These are phyloP conservation scores for Hemitrygon akajei DNA, from an alignment of 2,797 vertebrate species.

Conservation along the genomic window DNA sequence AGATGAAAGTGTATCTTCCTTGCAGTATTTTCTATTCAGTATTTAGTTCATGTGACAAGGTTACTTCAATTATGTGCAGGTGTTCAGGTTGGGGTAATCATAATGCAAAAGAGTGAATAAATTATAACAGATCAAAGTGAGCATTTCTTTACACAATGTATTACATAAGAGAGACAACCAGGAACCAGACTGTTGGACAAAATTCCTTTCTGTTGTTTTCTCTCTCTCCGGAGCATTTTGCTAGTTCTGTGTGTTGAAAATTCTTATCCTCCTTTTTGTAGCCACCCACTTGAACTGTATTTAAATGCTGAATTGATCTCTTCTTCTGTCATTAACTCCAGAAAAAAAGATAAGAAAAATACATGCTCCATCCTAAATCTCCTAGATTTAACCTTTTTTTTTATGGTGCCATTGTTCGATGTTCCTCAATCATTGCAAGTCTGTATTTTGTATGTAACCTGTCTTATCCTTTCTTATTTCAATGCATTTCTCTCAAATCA, in stretches of 20 bases:
- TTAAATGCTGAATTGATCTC: neutral
- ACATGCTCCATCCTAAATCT: neutral
- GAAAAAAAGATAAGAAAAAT: too few relatives aligned
- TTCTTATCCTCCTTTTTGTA: neutral
- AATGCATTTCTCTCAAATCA: neutral
- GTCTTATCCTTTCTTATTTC: neutral
- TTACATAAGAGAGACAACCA: neutral
- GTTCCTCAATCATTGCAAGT: neutral
- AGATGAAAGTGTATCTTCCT: neutral
- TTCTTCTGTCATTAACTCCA: neutral
- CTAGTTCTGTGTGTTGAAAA: too few relatives aligned
- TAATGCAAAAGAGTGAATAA: neutral
- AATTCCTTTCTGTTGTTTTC: neutral
- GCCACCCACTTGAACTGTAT: too few relatives aligned
- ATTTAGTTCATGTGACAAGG: neutral
- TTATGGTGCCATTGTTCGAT: neutral
- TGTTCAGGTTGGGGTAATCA: neutral
- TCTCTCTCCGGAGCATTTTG: neutral
- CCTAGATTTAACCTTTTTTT: neutral
- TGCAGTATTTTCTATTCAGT: neutral
- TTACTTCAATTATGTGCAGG: constrained; percentile 4
- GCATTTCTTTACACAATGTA: neutral
- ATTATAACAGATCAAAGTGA: neutral
- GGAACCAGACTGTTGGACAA: neutral
- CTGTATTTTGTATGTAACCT: neutral